These are phyloP conservation scores for Perccottus glenii DNA, from an alignment of 2,113 vertebrate species.

Conservation along the genomic window DNA sequence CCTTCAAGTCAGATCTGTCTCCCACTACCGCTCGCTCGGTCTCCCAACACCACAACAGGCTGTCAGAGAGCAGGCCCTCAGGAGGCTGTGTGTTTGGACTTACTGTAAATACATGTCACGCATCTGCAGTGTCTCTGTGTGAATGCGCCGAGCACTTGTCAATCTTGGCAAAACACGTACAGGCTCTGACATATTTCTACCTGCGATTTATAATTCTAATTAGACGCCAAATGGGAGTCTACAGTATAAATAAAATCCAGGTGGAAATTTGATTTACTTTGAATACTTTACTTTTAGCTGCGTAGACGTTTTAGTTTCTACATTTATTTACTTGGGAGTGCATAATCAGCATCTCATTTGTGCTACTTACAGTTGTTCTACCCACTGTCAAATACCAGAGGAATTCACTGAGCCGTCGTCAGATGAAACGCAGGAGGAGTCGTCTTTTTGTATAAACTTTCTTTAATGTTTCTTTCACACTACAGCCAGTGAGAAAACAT, in stretches of 20 bases:
- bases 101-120: slow-evolving; percentile 30
- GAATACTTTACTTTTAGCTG: slow-evolving; percentile 24
- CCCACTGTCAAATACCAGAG: not conserved
- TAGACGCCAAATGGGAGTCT: not conserved
- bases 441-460: not conserved
- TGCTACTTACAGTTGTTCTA: not conserved
- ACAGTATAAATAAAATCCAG: slow-evolving; percentile 5
- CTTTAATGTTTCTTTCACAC: not conserved
- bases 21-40: slow-evolving; percentile 26
- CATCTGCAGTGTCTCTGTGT: slow-evolving; percentile 14
- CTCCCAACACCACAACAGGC: slow-evolving; percentile 43
- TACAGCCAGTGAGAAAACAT: not conserved
- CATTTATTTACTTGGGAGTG: not conserved
- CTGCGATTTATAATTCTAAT: not conserved
- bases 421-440: no score
- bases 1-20: slow-evolving; percentile 54
- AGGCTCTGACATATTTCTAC: not conserved
- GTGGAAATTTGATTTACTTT: slow-evolving; percentile 17
- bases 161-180: not conserved
- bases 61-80: slow-evolving; percentile 57
- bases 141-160: not conserved
- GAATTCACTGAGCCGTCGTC: not conserved
- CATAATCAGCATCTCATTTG: slow-evolving; percentile 43
- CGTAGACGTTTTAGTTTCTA: slow-evolving; percentile 1
- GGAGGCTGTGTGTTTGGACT: slow-evolving; percentile 17